Evolutionary conservation across 2,888 invertebrate genomes (phyloP).

Genomic region (Lamellibrachia satsuma): DNA sequence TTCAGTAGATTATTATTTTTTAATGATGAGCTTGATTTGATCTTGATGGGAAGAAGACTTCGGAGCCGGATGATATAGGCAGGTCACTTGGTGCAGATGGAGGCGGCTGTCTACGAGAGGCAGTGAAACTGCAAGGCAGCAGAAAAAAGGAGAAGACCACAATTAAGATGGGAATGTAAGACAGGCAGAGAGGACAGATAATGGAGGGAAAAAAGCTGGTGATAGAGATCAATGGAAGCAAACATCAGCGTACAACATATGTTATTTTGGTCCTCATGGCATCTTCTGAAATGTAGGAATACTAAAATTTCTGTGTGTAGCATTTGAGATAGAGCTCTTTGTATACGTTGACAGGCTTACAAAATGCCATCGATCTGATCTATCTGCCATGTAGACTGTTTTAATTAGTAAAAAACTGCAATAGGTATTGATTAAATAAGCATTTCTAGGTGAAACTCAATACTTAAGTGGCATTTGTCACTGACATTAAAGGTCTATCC

Average conservation of each 20-base stretch:
- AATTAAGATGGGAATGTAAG: background rate
- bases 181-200: background rate
- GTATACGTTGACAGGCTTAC: background rate
- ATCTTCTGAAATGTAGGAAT: background rate
- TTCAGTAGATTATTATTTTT: background rate
- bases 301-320: background rate
- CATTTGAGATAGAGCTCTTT: background rate
- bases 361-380: background rate
- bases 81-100: background rate
- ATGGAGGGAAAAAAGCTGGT: background rate
- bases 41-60: background rate
- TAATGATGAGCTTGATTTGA: background rate
- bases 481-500: too few relatives aligned
- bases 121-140: background rate
- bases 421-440: too few relatives aligned
- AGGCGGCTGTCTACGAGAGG: background rate
- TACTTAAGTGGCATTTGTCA: too few relatives aligned
- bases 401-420: too few relatives aligned
- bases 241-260: too few relatives aligned
- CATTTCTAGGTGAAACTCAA: too few relatives aligned
- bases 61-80: background rate
- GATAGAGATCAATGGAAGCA: background rate
- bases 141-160: background rate
- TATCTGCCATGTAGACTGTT: too few relatives aligned
- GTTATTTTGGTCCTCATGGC: background rate